phyloP scores from a whole-genome alignment of 2,113 vertebrate genomes.

The Sisor rabdophorus region DNA sequence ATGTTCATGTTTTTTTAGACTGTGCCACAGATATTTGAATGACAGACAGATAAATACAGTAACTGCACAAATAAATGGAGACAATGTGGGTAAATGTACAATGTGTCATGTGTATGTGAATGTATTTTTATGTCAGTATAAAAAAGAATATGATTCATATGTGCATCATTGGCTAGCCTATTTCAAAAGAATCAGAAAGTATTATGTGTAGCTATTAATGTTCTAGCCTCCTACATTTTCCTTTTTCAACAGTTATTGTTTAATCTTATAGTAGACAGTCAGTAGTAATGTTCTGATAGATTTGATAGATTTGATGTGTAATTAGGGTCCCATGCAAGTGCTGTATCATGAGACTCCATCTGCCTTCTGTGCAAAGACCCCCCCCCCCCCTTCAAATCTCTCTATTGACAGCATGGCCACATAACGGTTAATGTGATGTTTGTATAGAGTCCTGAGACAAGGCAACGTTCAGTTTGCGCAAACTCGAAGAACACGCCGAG shows the following conservation, averaged over 20 bases:
- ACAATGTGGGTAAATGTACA: too few species aligned
- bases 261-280: background rate
- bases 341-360: background rate
- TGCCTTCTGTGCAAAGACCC: conserved; percentile 3
- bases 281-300: background rate
- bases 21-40: background rate
- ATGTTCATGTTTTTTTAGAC: background rate
- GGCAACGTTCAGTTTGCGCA: conserved; percentile 44
- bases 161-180: background rate
- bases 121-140: background rate
- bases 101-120: background rate
- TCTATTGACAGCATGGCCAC: conserved; percentile 22
- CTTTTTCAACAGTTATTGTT: background rate
- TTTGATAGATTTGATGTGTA: background rate
- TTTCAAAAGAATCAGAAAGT: background rate
- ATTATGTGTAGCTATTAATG: background rate
- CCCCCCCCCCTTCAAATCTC: background rate
- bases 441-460: conserved; percentile 39
- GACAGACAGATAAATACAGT: background rate
- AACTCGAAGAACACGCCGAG: conserved; percentile 39
- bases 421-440: conserved; percentile 31
- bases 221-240: background rate
- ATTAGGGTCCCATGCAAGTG: conserved; percentile 2
- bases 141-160: background rate
- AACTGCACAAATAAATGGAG: background rate